Percentiles rank a stretch among this genome's conserved stretches.
phyloP scores from a whole-genome alignment of 2,113 vertebrate species.

The Psittacula cyanocephala region DNA sequence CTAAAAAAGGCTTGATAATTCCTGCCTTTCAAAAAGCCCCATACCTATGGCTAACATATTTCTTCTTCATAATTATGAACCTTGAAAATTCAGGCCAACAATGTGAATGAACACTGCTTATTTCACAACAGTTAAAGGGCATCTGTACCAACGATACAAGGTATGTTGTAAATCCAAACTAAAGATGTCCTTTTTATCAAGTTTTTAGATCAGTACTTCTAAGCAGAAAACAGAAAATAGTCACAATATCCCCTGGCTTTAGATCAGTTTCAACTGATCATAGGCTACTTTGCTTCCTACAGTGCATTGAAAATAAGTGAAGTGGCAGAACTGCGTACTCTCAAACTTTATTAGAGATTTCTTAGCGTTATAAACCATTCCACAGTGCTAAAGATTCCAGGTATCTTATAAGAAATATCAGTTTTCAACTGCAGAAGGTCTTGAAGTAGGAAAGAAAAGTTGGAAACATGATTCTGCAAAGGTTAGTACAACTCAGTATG shows the following conservation, averaged over 20 bases:
- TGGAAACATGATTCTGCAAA: neutral
- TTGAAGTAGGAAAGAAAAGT: neutral
- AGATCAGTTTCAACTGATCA: neutral
- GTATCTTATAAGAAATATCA: neutral
- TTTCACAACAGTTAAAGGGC: neutral
- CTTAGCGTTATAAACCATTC: neutral
- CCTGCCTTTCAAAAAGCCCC: neutral
- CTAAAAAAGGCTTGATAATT: neutral
- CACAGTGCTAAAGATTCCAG: too few species aligned
- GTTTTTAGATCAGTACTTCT: neutral
- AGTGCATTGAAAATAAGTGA: neutral
- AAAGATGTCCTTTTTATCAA: neutral
- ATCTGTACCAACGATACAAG: neutral
- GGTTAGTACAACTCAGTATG: neutral
- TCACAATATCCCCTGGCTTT: neutral
- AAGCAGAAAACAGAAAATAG: neutral
- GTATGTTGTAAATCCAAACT: neutral
- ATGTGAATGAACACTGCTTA: neutral
- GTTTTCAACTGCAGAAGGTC: neutral
- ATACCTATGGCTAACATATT: accelerated
- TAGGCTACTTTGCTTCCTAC: neutral
- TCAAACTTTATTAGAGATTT: neutral
- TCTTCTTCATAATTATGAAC: neutral
- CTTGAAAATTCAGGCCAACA: neutral
- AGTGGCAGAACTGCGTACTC: neutral